A percentile compares a stretch with the other conserved stretches of the same genome.
Conservation (phyloP, 2,113 vertebrate species). For the Nothobranchius kuhntae region DNA sequence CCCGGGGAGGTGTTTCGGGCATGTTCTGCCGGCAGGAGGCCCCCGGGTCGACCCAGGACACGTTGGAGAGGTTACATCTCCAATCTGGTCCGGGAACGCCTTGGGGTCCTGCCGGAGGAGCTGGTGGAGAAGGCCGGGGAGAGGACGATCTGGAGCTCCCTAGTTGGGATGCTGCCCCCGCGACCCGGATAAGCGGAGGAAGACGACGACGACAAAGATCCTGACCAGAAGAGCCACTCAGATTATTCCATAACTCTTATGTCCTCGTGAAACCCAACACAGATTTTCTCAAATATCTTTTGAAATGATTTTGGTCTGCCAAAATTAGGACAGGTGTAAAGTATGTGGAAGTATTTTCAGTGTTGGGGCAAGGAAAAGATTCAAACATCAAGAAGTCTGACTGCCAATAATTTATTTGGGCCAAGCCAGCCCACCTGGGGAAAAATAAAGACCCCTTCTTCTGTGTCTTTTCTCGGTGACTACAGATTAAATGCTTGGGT, state of each 20-base stretch:
- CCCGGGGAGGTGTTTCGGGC: too few relatives aligned
- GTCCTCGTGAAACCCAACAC: slow-evolving; percentile 24
- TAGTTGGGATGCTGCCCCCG: too few relatives aligned
- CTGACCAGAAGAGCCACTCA: slow-evolving; percentile 18
- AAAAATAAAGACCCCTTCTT: slow-evolving; percentile 37
- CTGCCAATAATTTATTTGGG: slow-evolving; percentile 58
- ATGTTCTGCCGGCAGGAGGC: too few relatives aligned
- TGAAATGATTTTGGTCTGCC: neutral
- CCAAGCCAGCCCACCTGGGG: slow-evolving; percentile 16
- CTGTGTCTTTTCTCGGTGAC: slow-evolving; percentile 30
- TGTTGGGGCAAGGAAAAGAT: slow-evolving; percentile 34
- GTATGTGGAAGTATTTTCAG: neutral
- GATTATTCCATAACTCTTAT: slow-evolving; percentile 3
- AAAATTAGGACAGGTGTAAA: slow-evolving; percentile 13
- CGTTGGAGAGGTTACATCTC: too few relatives aligned
- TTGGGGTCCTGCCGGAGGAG: too few relatives aligned
- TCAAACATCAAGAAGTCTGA: slow-evolving; percentile 57
- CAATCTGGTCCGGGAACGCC: too few relatives aligned
- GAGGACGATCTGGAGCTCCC: too few relatives aligned
- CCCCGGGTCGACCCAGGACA: too few relatives aligned
- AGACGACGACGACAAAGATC: neutral
- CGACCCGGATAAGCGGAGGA: too few relatives aligned
- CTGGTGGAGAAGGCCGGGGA: too few relatives aligned
- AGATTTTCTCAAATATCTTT: neutral
- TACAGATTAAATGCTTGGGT: slow-evolving; percentile 27